Percentiles rank a stretch among this genome's conserved stretches.
Evolutionary conservation across 2,113 vertebrate genomes (phyloP).

Genomic region (Alethe diademata): DNA sequence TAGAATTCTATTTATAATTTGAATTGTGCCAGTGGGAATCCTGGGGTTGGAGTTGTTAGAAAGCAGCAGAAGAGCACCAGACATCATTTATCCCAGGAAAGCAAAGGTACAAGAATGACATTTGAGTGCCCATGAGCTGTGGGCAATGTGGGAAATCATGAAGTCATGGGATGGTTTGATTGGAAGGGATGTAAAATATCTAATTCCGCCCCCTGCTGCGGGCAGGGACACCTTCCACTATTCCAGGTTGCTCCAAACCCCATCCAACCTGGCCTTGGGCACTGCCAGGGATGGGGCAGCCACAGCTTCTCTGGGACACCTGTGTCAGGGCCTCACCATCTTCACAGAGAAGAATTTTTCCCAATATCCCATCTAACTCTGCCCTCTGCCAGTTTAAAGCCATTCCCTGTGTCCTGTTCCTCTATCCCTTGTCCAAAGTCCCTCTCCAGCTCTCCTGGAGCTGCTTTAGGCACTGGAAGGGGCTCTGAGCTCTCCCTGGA

Average conservation of each 20-base stretch:
- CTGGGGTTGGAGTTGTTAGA: not conserved
- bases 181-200: accelerated
- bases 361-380: not conserved
- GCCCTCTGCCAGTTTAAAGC: accelerated
- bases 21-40: not conserved
- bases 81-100: not conserved
- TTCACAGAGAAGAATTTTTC: accelerated
- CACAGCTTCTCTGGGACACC: accelerated
- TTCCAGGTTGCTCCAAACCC: accelerated
- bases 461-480: accelerated
- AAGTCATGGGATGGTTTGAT: not conserved
- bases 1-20: not conserved
- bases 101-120: not conserved
- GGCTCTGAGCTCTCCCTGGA: accelerated
- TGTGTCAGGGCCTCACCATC: accelerated
- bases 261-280: accelerated
- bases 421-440: not conserved
- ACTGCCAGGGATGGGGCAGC: not conserved
- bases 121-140: not conserved
- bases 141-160: not conserved
- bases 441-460: not conserved
- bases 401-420: accelerated
- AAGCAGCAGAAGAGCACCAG: not conserved
- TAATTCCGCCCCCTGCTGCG: accelerated
- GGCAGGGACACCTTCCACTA: accelerated